Percentiles rank a stretch among this genome's conserved stretches.
Conservation (phyloP, 2,888 invertebrate genomes). For the Drosophila pseudotakahashii region DNA sequence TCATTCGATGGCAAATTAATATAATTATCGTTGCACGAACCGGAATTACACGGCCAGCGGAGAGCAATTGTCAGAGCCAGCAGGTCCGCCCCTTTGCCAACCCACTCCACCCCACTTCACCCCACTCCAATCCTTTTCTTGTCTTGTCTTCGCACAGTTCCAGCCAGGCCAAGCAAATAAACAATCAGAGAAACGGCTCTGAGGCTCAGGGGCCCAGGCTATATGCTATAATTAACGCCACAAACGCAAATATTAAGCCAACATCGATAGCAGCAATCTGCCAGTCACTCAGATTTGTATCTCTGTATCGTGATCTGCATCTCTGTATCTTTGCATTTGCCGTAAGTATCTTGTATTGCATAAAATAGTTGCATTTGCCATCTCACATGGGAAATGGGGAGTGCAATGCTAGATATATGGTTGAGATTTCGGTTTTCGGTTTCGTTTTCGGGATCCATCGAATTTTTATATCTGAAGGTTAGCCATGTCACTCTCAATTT, state of each 20-base stretch:
- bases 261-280: constrained; percentile 67
- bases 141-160: background rate
- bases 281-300: constrained; percentile 30
- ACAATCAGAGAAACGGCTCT: constrained; percentile 75
- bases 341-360: constrained; percentile 11
- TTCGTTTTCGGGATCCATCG: background rate
- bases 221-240: constrained; percentile 73
- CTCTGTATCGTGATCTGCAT: constrained; percentile 16
- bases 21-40: constrained; percentile 80
- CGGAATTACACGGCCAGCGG: constrained; percentile 73
- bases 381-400: background rate
- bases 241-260: constrained; percentile 78
- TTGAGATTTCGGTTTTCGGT: background rate
- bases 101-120: background rate
- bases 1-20: constrained; percentile 77
- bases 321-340: constrained; percentile 13
- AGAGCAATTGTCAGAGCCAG: constrained; percentile 56
- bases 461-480: constrained; percentile 2
- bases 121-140: background rate
- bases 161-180: constrained; percentile 63
- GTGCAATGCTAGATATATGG: too few species aligned
- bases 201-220: constrained; percentile 25
- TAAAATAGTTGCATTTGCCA: constrained; percentile 18
- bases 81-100: background rate
- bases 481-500: constrained; percentile 38